A percentile compares a stretch with the other conserved stretches of the same genome.
Conservation (phyloP, 2,797 vertebrate genomes). For the Lophotriccus pileatus region DNA sequence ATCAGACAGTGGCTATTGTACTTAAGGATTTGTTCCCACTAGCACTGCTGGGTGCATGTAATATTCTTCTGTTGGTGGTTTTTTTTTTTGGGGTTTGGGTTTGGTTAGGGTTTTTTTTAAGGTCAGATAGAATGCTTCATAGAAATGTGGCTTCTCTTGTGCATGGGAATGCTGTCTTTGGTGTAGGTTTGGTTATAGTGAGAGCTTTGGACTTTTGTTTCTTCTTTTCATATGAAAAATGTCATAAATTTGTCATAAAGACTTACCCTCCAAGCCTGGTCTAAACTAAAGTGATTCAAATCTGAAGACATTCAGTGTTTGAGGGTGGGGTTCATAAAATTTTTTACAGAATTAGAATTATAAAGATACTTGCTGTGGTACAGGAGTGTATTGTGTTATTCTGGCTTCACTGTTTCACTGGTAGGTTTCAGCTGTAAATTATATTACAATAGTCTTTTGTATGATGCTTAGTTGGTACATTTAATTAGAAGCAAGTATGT, state of each 20-base stretch:
- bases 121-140: neutral
- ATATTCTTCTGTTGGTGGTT: neutral
- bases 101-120: neutral
- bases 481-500: constrained; percentile 45
- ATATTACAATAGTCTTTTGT: neutral
- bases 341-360: neutral
- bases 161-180: neutral
- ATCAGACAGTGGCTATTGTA: neutral
- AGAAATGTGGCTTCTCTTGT: neutral
- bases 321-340: neutral
- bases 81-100: neutral
- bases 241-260: neutral
- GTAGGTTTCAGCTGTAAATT: constrained; percentile 13
- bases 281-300: neutral
- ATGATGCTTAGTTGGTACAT: neutral
- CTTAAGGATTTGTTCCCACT: neutral
- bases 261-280: neutral
- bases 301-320: neutral
- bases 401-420: neutral
- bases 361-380: neutral
- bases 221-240: neutral
- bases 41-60: neutral
- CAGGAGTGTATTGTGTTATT: neutral
- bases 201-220: neutral
- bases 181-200: neutral